A percentile compares a stretch with the other conserved stretches of the same genome.
These are phyloP conservation scores for Masnerella sp. DNA, from an alignment of 2,888 invertebrate genomes.

Conservation along the genomic window DNA sequence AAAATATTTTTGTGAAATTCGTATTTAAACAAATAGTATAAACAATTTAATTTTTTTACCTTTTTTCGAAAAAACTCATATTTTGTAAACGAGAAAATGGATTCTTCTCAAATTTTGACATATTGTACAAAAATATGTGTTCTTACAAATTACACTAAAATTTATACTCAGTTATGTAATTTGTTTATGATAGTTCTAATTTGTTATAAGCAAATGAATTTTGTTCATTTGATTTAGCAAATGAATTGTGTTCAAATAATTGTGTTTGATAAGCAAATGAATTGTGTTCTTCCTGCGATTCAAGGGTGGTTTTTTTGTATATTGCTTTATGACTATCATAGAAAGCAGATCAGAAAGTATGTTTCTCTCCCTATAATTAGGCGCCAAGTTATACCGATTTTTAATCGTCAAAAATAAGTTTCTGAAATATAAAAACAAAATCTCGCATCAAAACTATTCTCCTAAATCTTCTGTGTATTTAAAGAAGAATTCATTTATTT, in stretches of 20 bases:
- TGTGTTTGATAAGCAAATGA: no score
- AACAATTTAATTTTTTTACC: not conserved
- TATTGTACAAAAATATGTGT: not conserved
- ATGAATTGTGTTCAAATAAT: no score
- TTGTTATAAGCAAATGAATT: not conserved
- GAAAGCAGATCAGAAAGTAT: not conserved
- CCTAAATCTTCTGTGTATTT: no score
- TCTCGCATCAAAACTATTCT: no score
- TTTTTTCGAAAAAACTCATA: not conserved
- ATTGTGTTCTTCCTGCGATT: not conserved
- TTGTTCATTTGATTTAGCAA: no score
- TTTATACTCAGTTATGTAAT: not conserved
- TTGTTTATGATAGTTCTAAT: not conserved
- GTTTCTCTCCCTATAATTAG: not conserved
- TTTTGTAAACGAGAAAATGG: not conserved
- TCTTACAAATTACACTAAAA: not conserved
- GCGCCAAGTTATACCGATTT: not conserved
- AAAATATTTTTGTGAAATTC: no score
- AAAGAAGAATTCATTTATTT: no score
- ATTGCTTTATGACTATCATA: not conserved
- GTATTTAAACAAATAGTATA: not conserved
- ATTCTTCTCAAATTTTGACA: not conserved
- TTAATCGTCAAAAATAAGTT: no score
- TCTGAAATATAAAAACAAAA: no score
- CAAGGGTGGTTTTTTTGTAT: not conserved